Conservation (phyloP, 92 coral and sea anemone genomes). For the Epizoanthus stellaris region DNA sequence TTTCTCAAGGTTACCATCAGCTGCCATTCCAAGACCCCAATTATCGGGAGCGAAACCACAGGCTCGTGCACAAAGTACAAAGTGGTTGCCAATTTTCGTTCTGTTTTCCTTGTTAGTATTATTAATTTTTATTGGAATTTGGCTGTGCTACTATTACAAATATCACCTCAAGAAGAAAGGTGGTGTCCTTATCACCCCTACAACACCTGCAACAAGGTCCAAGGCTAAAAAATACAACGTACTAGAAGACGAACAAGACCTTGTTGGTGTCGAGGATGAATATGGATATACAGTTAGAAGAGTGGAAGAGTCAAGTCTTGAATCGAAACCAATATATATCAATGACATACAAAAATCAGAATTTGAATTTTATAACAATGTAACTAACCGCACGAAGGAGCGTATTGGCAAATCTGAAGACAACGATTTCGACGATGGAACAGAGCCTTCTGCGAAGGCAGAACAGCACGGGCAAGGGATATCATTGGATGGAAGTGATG, state of each 20-base stretch:
- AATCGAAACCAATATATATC: background rate
- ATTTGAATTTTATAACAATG: slow-evolving; percentile 4
- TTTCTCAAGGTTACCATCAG: slow-evolving; percentile 37
- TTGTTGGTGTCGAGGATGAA: background rate
- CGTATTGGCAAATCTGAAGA: background rate
- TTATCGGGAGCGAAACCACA: slow-evolving; percentile 19
- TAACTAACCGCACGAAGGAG: slow-evolving; percentile 2
- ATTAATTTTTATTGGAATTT: slow-evolving; percentile 11
- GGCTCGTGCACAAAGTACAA: background rate
- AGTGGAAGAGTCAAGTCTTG: background rate
- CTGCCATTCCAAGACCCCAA: slow-evolving; percentile 6
- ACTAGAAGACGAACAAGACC: slow-evolving; percentile 7
- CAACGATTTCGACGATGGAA: background rate
- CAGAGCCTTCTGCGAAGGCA: background rate
- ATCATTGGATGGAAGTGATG: background rate
- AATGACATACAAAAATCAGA: background rate
- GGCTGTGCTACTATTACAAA: slow-evolving; percentile 44
- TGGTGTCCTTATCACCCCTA: background rate
- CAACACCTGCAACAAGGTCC: background rate
- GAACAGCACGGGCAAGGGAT: background rate
- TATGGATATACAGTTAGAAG: background rate
- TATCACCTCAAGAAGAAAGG: slow-evolving; percentile 15
- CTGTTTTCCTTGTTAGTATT: background rate
- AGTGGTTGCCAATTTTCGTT: slow-evolving; percentile 10
- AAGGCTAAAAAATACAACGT: background rate